Base-by-base conservation (phyloP, 2,888 invertebrate species). In the Eristalis intricaria region DNA sequence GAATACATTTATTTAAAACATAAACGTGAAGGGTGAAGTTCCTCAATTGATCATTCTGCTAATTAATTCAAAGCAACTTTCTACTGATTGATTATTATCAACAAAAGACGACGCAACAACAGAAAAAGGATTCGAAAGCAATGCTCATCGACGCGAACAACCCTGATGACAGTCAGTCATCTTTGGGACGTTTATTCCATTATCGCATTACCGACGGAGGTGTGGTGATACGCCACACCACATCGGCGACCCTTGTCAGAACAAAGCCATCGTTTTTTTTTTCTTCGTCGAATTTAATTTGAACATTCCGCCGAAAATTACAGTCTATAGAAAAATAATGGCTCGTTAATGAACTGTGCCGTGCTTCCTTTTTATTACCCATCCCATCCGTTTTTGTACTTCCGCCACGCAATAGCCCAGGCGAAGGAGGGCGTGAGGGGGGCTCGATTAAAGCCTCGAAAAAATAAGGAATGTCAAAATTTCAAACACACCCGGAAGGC, bases 401-500 rank as follows among this genome's bases (percentile, higher is more conserved):
- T 13, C 43, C 4, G 15, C 43, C 15, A 29, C 32, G 32, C 8
- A 32, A 32, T 32, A 32, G 10, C 32, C 8, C 32, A 10, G 8
- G 26, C 26, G n/a, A 4, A n/a, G 15, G 43, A n/a, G 4, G 11
- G 43, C 4, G 40, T 1, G 19, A 19, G 4, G 19, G 2, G 50
- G 8, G n/a, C n/a, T 60, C 26, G 26, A 65, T 65, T 65, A 26
- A 63, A 64, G 32, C 19, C n/a, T 38, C 2, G 2, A 60, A 8
- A 32, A 23, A 29, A 11, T 22, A 29, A 19, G 66, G 32, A 38
- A 65, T 65, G 38, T 65, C 64, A 65, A 38, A 60, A 40, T 60
- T 58, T 40, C n/a, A 8, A 63, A 35, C 35, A 64, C 58, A 26
- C 58, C 73, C 63, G 84, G 78, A 79, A 79, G 74, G 70, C 50